Conservation (phyloP, 2,797 vertebrate genomes). For the Delichon dasypus region DNA sequence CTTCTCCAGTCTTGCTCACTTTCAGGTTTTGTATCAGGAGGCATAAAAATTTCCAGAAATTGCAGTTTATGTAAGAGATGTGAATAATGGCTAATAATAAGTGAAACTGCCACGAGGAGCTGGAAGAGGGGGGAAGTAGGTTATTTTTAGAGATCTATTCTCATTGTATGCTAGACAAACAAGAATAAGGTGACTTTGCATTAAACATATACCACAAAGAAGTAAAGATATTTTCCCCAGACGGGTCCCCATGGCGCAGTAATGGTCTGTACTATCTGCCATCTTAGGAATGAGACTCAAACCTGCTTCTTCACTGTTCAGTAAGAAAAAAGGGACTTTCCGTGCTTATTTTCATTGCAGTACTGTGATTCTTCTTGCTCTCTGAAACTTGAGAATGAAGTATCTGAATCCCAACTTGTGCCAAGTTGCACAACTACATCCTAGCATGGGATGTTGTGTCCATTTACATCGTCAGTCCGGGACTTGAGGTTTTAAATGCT, state of each 20-base stretch:
- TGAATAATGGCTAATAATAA: conserved; percentile 11
- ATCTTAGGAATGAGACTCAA: background rate
- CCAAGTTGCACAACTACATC: background rate
- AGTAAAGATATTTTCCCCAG: background rate
- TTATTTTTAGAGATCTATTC: conserved; percentile 22
- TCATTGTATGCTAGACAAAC: background rate
- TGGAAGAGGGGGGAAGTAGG: background rate
- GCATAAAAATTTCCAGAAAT: background rate
- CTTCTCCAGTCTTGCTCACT: background rate
- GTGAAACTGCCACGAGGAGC: background rate
- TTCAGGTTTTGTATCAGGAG: background rate
- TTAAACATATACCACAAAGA: background rate
- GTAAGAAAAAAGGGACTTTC: background rate
- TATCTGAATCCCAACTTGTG: background rate
- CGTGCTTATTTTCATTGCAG: background rate
- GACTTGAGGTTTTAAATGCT: background rate
- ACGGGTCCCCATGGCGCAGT: background rate
- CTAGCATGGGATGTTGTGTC: background rate
- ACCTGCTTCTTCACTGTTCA: background rate
- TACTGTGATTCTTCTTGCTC: background rate
- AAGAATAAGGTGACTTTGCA: background rate
- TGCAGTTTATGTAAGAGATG: background rate
- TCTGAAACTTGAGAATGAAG: background rate
- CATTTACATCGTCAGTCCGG: background rate
- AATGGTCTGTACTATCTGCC: background rate